Evolutionary conservation across 2,888 invertebrate genomes (phyloP).

Genomic region (Drosophila multiciliata): DNA sequence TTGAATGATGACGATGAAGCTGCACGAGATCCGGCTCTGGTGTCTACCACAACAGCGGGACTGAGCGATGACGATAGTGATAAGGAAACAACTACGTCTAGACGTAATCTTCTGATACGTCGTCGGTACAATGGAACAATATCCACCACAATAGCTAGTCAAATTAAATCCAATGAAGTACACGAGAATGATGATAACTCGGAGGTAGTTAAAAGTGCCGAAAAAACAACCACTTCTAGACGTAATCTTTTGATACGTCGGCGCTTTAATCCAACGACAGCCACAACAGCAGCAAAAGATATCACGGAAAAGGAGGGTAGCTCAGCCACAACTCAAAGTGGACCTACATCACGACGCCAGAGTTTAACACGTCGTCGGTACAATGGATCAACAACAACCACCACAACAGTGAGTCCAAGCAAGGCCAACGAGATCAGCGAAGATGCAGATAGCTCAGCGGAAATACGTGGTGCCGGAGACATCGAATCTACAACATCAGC

Average conservation of each 20-base stretch:
- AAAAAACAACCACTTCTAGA: conserved; percentile 1
- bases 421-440: conserved; percentile 1
- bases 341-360: conserved; percentile 1
- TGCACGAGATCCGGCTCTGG: background rate
- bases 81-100: conserved; percentile 5
- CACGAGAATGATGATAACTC: background rate
- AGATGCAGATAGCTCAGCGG: background rate
- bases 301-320: background rate
- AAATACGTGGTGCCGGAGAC: background rate
- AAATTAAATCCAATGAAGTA: background rate
- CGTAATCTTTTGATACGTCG: conserved; percentile 4
- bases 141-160: background rate
- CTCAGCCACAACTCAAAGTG: background rate
- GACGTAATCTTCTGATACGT: conserved; percentile 1
- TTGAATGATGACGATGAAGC: background rate
- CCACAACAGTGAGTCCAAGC: conserved; percentile 2
- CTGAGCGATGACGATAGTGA: background rate
- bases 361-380: conserved; percentile 4
- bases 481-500: conserved; percentile 8
- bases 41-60: background rate
- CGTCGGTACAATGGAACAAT: background rate
- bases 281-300: background rate
- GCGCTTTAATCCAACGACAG: background rate
- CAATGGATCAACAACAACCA: background rate
- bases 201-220: too few relatives aligned